phyloP scores from a whole-genome alignment of 1,140 invertebrate genomes.

The Macrocentrus cingulum region DNA sequence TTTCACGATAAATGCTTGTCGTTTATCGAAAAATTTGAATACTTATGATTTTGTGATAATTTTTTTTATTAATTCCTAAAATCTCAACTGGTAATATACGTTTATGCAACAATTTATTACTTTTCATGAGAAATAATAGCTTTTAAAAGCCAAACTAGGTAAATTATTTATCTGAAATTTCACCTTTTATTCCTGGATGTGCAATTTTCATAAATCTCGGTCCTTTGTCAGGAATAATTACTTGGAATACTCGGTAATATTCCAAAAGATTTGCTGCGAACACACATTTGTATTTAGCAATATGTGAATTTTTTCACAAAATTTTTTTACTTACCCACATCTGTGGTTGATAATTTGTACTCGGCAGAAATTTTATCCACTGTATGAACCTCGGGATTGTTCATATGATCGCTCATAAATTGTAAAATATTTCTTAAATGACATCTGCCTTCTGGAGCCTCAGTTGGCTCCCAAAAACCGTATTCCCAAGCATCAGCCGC shows the following conservation, averaged over 20 bases:
- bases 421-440: conserved; percentile 51
- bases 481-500: conserved; percentile 43
- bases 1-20: too few relatives aligned
- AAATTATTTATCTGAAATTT: conserved; percentile 2
- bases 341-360: conserved; percentile 66
- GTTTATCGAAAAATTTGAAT: too few relatives aligned
- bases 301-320: neutral
- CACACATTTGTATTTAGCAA: conserved; percentile 26
- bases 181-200: neutral
- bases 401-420: conserved; percentile 66
- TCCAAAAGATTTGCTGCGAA: conserved; percentile 60
- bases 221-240: conserved; percentile 54
- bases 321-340: conserved; percentile 56
- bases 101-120: too few relatives aligned
- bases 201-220: neutral
- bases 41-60: too few relatives aligned
- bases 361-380: conserved; percentile 64
- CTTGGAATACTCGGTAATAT: conserved; percentile 59
- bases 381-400: conserved; percentile 62
- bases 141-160: too few relatives aligned
- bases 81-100: too few relatives aligned
- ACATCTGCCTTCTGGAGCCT: conserved; percentile 48
- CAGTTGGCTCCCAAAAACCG: conserved; percentile 35
- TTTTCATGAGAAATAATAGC: too few relatives aligned
- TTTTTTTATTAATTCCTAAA: too few relatives aligned